These are phyloP conservation scores for Acrocephalus kingi DNA, from an alignment of 2,113 vertebrate species.

Conservation along the genomic window DNA sequence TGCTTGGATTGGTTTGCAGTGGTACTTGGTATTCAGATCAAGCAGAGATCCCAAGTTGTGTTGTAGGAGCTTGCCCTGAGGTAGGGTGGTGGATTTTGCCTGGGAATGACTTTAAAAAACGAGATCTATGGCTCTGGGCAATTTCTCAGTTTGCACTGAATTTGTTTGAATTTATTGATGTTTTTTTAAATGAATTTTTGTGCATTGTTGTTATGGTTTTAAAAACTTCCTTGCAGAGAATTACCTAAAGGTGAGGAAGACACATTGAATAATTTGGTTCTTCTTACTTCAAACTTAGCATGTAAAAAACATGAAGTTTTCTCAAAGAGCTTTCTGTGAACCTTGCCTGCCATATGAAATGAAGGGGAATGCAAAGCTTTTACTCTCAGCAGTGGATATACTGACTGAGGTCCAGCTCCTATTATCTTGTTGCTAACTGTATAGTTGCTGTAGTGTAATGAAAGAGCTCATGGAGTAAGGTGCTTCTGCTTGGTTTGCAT, in stretches of 20 bases:
- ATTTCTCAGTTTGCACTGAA: background rate
- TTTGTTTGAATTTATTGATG: background rate
- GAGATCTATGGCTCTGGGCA: background rate
- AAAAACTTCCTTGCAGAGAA: background rate
- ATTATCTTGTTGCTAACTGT: background rate
- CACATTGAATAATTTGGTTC: background rate
- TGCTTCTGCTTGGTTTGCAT: background rate
- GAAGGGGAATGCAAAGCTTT: background rate
- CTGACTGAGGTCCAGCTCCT: background rate
- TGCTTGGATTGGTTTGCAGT: background rate
- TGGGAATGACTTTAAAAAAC: background rate
- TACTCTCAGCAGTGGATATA: background rate
- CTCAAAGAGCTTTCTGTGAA: background rate
- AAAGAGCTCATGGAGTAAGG: background rate
- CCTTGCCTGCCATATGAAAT: background rate
- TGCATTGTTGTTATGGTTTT: background rate
- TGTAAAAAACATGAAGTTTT: fast-evolving
- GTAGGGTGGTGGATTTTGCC: background rate
- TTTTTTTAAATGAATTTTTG: background rate
- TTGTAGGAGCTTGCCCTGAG: background rate
- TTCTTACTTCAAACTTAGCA: background rate
- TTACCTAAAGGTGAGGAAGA: background rate
- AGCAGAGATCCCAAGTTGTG: background rate
- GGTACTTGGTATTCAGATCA: background rate
- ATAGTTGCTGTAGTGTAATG: background rate